These are phyloP conservation scores for Solenopsis invicta DNA, from an alignment of 1,140 invertebrate genomes.

Conservation along the genomic window DNA sequence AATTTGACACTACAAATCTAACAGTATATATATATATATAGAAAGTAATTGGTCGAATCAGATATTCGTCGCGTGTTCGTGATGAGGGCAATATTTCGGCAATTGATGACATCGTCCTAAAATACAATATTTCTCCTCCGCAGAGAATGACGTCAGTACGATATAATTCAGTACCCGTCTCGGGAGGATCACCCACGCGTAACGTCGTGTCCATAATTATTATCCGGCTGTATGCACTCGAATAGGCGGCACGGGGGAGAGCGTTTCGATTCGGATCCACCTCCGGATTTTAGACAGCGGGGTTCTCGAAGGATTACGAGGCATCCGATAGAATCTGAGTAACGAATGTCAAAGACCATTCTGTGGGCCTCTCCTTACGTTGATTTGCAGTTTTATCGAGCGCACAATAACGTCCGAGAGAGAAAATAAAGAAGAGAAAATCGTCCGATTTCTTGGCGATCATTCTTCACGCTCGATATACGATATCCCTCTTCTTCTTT, in stretches of 20 bases:
- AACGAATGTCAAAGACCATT: constrained; percentile 33
- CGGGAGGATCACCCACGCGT: background rate
- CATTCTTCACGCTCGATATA: background rate
- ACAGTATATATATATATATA: too few relatives aligned
- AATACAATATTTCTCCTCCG: constrained; percentile 10
- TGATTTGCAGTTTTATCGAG: constrained; percentile 1
- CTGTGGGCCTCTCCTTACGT: background rate
- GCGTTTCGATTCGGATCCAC: constrained; percentile 17
- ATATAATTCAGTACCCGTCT: constrained; percentile 20
- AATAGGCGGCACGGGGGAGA: background rate
- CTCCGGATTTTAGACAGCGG: background rate
- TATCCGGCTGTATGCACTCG: constrained; percentile 40
- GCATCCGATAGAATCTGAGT: constrained; percentile 5
- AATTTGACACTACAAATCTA: too few relatives aligned
- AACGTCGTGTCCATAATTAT: constrained; percentile 59
- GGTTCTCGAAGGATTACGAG: background rate
- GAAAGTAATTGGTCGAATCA: background rate
- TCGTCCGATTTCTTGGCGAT: background rate
- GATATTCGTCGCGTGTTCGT: constrained; percentile 20
- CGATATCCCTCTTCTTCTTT: background rate
- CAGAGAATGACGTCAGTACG: background rate
- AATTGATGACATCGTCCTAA: background rate
- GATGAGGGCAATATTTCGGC: background rate
- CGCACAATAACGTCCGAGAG: constrained; percentile 9
- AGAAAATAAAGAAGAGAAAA: background rate